A percentile compares a stretch with the other conserved stretches of the same genome.
Evolutionary conservation across 2,888 invertebrate species (phyloP).

Genomic region (Cryptops parisi): DNA sequence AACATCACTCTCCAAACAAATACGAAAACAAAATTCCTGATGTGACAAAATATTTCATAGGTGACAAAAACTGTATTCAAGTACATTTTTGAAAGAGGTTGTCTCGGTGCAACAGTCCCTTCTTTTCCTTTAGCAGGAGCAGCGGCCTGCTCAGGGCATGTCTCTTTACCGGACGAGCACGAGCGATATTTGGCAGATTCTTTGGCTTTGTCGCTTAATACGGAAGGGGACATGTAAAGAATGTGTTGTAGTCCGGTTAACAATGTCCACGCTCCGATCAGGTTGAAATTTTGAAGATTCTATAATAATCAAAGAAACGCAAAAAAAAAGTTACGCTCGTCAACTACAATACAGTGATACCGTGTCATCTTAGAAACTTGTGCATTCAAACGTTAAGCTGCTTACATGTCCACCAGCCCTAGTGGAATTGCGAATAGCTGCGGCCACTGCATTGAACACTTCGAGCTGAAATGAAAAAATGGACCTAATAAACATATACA

Average conservation of each 20-base stretch:
- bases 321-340: too few species aligned
- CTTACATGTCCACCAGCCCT: conserved; percentile 73
- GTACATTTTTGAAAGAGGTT: conserved; percentile 55
- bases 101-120: conserved; percentile 32
- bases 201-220: conserved; percentile 28
- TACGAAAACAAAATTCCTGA: neutral
- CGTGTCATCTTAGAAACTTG: too few species aligned
- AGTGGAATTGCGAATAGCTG: conserved; percentile 66
- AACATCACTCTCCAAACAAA: neutral
- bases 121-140: conserved; percentile 20
- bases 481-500: too few species aligned
- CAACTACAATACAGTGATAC: too few species aligned
- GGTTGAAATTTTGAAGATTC: conserved; percentile 75
- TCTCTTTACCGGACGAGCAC: conserved; percentile 19
- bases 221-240: conserved; percentile 21
- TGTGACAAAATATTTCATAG: neutral
- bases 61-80: conserved; percentile 21
- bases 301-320: conserved; percentile 31
- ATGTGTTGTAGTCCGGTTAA: conserved; percentile 65
- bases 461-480: conserved; percentile 43
- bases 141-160: conserved; percentile 19
- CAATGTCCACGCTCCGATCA: conserved; percentile 76
- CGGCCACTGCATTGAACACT: conserved; percentile 65
- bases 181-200: conserved; percentile 37
- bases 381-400: conserved; percentile 24